Evolutionary conservation across 2,888 invertebrate genomes (phyloP).

Genomic region (Magallana nippona): DNA sequence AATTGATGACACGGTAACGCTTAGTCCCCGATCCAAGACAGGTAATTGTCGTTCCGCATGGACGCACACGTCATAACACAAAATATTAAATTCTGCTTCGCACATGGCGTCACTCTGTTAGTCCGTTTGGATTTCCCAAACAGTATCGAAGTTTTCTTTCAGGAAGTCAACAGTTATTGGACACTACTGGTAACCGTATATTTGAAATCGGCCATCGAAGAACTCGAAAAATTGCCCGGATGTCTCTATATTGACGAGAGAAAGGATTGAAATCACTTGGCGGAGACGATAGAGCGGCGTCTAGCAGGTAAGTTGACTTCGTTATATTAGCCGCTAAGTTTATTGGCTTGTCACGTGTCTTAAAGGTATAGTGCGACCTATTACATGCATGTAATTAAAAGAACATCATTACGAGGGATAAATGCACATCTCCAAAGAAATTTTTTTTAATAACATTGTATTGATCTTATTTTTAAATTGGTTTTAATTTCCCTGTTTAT

Average conservation of each 20-base stretch:
- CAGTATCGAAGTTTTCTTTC: not conserved
- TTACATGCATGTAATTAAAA: no score
- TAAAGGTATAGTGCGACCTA: no score
- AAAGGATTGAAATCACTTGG: not conserved
- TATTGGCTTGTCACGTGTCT: no score
- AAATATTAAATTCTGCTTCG: not conserved
- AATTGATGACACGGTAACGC: not conserved
- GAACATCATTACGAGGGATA: no score
- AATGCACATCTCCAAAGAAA: no score
- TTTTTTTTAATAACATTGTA: no score
- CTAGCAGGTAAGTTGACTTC: not conserved
- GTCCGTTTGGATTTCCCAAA: not conserved
- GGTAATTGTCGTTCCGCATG: slow-evolving; percentile 12
- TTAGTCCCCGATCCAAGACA: not conserved
- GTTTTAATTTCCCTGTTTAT: no score
- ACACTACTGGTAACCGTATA: not conserved
- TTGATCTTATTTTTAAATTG: no score
- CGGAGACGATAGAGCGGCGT: not conserved
- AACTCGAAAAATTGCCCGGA: not conserved
- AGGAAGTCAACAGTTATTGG: slow-evolving; percentile 7
- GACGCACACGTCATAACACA: not conserved
- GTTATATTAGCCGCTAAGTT: not conserved
- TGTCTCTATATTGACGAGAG: slow-evolving; percentile 5
- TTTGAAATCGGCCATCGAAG: not conserved
- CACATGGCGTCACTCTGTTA: not conserved